Evolutionary conservation across 2,888 invertebrate species (phyloP), one percentile per base, ranked within the genome.

Genomic region (Perithous albicinctus): DNA sequence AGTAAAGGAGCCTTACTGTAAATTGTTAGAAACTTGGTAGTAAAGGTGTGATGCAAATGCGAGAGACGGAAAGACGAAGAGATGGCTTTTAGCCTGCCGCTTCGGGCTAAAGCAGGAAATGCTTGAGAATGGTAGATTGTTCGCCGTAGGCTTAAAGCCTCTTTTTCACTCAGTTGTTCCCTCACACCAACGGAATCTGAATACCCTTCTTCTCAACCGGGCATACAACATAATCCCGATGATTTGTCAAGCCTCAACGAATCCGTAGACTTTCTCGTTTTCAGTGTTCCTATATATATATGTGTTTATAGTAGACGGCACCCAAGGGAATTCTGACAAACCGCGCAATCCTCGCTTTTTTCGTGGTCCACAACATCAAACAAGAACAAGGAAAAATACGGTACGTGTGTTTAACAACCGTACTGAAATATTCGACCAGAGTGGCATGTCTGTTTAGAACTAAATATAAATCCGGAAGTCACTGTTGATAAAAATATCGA

Each of bases 181-280:
- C 35, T 73, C 29, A 29, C 51, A 10, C n/a, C 15, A 15, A 8
- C 29, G 41, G 51, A 12, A 46, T 43, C 18, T 32, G 3, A 7
- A 18, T 70, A 56, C 70, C 46, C 59, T 70, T 70, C 70, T 46
- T 35, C 20, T 59, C 64, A 63, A 38, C 54, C 35, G 26, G 32
- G 43, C 64, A 61, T 61, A n/a, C n/a, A 67, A 63, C 66, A 67
- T 59, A 72, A 72, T 80, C 75, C 69, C 51, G 66, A 66, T 70
- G 70, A 66, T 75, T 80, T 80, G 80, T 76, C 70, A 76, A 76
- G 18, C 48, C 51, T 56, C 46, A 48, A 80, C 51, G 43, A 29
- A 26, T 72, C 10, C 46, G 48, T 15, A 23, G 64, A 46, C 15
- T 26, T 5, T n/a, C 29, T 38, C 18, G 59, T 18, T 46, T 10